These are phyloP conservation scores for Mellivora capensis DNA, from an alignment of 2,113 vertebrate genomes.

Conservation along the genomic window DNA sequence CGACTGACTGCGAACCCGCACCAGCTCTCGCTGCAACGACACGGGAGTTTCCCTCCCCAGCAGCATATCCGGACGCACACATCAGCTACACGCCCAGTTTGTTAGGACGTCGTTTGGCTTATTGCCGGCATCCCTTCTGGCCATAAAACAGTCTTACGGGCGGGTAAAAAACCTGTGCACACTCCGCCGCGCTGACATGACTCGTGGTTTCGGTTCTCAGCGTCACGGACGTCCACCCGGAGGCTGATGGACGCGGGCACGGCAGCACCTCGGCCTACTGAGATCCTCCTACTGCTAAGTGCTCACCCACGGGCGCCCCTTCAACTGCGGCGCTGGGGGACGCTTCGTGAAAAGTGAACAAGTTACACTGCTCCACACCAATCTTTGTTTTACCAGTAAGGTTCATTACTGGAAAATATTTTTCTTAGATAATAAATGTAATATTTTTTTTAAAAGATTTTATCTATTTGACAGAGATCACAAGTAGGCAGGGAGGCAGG, in stretches of 20 bases:
- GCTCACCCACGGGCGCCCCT: background rate
- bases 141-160: slow-evolving; percentile 41
- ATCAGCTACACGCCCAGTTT: background rate
- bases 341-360: too few relatives aligned
- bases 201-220: background rate
- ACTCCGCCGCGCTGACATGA: background rate
- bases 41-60: background rate
- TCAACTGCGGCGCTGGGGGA: background rate
- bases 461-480: too few relatives aligned
- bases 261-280: accelerated
- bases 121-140: slow-evolving; percentile 28
- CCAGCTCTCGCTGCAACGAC: background rate
- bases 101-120: background rate
- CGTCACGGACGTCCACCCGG: accelerated
- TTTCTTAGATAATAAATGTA: background rate
- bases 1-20: background rate
- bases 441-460: too few relatives aligned
- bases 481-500: too few relatives aligned
- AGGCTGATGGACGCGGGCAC: accelerated
- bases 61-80: background rate
- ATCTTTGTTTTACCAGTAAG: background rate
- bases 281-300: background rate
- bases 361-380: background rate
- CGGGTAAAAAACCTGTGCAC: background rate
- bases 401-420: background rate